These are phyloP conservation scores for Tachina grossa DNA, from an alignment of 2,888 invertebrate genomes.

Conservation along the genomic window DNA sequence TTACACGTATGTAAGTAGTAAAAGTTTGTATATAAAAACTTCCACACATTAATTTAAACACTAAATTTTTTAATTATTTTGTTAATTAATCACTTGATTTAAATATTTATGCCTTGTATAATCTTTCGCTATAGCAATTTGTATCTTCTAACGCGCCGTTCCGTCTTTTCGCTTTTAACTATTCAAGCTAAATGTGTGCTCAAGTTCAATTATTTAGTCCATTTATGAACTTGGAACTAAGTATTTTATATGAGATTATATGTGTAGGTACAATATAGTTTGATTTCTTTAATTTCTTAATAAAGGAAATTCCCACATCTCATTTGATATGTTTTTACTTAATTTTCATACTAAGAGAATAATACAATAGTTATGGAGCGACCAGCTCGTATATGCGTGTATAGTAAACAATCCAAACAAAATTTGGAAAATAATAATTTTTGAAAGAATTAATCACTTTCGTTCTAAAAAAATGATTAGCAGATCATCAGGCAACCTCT, in stretches of 20 bases:
- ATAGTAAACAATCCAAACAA: no score
- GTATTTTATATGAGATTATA: constrained; percentile 2
- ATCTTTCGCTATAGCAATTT: background rate
- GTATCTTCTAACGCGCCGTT: background rate
- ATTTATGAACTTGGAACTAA: background rate
- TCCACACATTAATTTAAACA: constrained; percentile 20
- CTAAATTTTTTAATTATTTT: constrained; percentile 43
- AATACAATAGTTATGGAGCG: background rate
- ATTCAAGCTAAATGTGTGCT: constrained; percentile 21
- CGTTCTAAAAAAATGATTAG: no score
- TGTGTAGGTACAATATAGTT: background rate
- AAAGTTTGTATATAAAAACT: background rate
- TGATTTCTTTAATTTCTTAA: constrained; percentile 19
- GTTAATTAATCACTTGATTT: constrained; percentile 25
- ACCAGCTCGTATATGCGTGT: background rate
- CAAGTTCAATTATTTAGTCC: constrained; percentile 18
- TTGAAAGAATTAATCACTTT: no score
- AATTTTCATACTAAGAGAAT: constrained; percentile 19
- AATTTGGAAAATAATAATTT: no score
- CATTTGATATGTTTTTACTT: background rate
- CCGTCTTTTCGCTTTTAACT: constrained; percentile 12
- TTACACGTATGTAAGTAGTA: background rate
- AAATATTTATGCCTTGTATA: background rate
- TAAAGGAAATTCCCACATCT: constrained; percentile 37
- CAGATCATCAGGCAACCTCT: no score